Conservation (phyloP, 2,113 vertebrate genomes). For the Sinosuthora webbiana region DNA sequence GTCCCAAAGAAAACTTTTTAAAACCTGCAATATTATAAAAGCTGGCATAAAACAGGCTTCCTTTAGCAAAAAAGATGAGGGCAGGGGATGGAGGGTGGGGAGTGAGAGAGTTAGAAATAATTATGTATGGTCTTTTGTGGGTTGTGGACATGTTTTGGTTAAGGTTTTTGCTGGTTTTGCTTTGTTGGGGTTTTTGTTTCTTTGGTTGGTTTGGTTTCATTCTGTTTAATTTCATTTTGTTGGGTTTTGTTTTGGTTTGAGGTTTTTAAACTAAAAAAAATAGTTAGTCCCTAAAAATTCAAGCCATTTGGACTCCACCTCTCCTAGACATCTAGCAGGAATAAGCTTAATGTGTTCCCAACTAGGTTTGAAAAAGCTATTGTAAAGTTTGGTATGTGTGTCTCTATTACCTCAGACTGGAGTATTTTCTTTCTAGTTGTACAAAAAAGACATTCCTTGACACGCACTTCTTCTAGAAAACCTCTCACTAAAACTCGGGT, state of each 20-base stretch:
- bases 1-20: conserved; percentile 45
- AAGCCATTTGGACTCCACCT: background rate
- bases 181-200: background rate
- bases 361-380: background rate
- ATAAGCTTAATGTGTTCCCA: background rate
- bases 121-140: background rate
- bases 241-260: background rate
- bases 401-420: background rate
- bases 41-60: conserved; percentile 64
- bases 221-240: background rate
- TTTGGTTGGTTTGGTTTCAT: background rate
- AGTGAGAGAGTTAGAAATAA: background rate
- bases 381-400: background rate
- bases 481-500: background rate
- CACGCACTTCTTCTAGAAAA: background rate
- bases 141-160: background rate
- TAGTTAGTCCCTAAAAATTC: background rate
- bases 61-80: background rate
- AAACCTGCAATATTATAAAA: conserved; percentile 70
- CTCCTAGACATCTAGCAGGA: background rate
- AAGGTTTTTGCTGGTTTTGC: background rate
- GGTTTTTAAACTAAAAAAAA: background rate
- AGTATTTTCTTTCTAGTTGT: background rate
- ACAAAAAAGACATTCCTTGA: background rate
- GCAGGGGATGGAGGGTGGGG: accelerated